A percentile compares a stretch with the other conserved stretches of the same genome.
These are phyloP conservation scores for Horisme vitalbata DNA, from an alignment of 2,888 invertebrate species.

Conservation along the genomic window DNA sequence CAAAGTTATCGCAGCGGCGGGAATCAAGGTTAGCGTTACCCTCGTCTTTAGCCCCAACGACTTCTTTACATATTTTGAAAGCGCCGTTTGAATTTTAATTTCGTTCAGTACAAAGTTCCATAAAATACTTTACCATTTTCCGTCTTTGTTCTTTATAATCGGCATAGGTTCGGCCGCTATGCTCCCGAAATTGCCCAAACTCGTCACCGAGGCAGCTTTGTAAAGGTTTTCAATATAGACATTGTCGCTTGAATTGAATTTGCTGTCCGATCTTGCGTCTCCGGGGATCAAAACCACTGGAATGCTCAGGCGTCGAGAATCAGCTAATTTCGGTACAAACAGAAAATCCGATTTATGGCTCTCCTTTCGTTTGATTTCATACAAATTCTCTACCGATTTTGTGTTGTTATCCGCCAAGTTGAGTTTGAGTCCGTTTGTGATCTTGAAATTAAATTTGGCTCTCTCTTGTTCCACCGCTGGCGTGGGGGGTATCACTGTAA, in stretches of 20 bases:
- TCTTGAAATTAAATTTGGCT: slow-evolving; percentile 62
- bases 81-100: slow-evolving; percentile 28
- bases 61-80: slow-evolving; percentile 26
- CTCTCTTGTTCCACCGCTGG: slow-evolving; percentile 61
- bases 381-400: slow-evolving; percentile 69
- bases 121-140: slow-evolving; percentile 67
- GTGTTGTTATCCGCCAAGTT: slow-evolving; percentile 45
- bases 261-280: slow-evolving; percentile 54
- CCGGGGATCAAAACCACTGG: slow-evolving; percentile 69
- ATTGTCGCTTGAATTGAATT: slow-evolving; percentile 72
- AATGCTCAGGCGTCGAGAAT: slow-evolving; percentile 67
- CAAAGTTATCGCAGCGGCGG: slow-evolving; percentile 8
- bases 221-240: slow-evolving; percentile 73
- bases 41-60: slow-evolving; percentile 12
- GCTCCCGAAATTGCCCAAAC: slow-evolving; percentile 72
- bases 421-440: slow-evolving; percentile 36
- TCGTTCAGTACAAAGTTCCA: slow-evolving; percentile 8
- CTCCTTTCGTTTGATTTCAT: slow-evolving; percentile 47
- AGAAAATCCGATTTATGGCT: slow-evolving; percentile 59
- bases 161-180: slow-evolving; percentile 74
- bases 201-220: slow-evolving; percentile 73
- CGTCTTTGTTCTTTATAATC: slow-evolving; percentile 74
- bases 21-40: slow-evolving; percentile 13
- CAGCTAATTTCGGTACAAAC: slow-evolving; percentile 62
- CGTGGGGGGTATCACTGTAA: slow-evolving; percentile 75